These are phyloP conservation scores for Oreochromis niloticus DNA, from an alignment of 2,113 vertebrate species.

Conservation along the genomic window DNA sequence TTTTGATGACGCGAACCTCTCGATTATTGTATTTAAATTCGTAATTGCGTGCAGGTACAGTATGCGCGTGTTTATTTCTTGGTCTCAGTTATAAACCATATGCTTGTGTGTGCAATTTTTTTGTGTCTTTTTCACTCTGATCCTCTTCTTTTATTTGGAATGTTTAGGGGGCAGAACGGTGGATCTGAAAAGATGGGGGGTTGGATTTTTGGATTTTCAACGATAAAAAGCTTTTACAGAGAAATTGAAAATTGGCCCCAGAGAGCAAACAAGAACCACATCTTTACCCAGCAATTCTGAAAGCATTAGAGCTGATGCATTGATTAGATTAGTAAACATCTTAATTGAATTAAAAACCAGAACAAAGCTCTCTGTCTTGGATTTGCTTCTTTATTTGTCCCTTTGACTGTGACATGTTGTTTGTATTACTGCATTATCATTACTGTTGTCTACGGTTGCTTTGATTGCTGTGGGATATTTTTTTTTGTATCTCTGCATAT, in stretches of 20 bases:
- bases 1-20: not conserved
- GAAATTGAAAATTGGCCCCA: conserved; percentile 65
- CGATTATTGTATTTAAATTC: not conserved
- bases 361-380: conserved; percentile 53
- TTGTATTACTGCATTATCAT: conserved; percentile 46
- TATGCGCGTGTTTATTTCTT: not conserved
- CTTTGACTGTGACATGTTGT: conserved; percentile 48
- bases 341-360: conserved; percentile 70
- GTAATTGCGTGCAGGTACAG: not conserved
- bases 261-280: conserved; percentile 70
- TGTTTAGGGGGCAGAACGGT: conserved; percentile 9
- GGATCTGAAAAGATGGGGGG: not conserved
- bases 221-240: conserved; percentile 56
- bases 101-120: not conserved
- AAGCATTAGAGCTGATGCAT: conserved; percentile 66
- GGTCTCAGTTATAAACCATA: conserved; percentile 27
- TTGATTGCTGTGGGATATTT: conserved; percentile 8
- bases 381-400: conserved; percentile 39
- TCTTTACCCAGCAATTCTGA: conserved; percentile 64
- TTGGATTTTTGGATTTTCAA: conserved; percentile 27
- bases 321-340: conserved; percentile 72
- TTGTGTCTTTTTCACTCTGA: not conserved
- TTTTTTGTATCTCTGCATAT: not conserved
- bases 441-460: conserved; percentile 13
- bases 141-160: not conserved